Evolutionary conservation across 2,113 vertebrate species (phyloP), one percentile per base, ranked within the genome.

Genomic region (Crotalus viridis): DNA sequence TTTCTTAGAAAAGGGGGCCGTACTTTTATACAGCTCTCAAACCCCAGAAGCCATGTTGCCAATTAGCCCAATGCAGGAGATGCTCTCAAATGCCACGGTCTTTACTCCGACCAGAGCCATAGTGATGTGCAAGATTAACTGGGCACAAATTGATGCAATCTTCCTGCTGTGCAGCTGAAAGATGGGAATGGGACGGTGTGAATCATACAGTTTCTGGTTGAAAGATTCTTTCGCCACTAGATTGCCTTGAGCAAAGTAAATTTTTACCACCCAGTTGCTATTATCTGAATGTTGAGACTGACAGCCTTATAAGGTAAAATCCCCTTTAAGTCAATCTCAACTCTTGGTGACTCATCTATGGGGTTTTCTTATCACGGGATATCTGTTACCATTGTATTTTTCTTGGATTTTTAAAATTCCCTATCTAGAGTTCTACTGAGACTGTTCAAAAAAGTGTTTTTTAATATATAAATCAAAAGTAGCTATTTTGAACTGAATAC

Each of bases 1-100:
- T 3, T 56, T 12, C 8, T 48, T 21, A 57, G n/a, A 55, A 5
- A 85, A 59, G 87, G 19, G 51, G 0, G 0, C 22, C 88, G 89
- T 10, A 2, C 54, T 6, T 0, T 85, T 91, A 69, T n/a, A 51
- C 46, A 52, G 85, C 85, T 61, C 48, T n/a, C 51, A 24, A 24
- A 46, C 54, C 74, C 54, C 33, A 57, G 74, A 85, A 86, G 28
- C 85, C 10, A n/a, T 51, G 28, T 52, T 61, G 43, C 28, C 28
- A 64, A 26, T 33, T 33, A 61, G 10, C 57, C 91, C 46, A 92
- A 57, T 10, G 24, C 90, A 86, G 28, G 39, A 64, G 33, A 46
- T 57, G 5, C 46, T 28, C 24, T 59, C 90, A 17, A 91, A 59
- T 26, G 22, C 88, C 87, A 13, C 64, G 88, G 61, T 81, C 74